Conservation (phyloP, 2,113 vertebrate genomes). For the Cryptomyrus ogoouensis region DNA sequence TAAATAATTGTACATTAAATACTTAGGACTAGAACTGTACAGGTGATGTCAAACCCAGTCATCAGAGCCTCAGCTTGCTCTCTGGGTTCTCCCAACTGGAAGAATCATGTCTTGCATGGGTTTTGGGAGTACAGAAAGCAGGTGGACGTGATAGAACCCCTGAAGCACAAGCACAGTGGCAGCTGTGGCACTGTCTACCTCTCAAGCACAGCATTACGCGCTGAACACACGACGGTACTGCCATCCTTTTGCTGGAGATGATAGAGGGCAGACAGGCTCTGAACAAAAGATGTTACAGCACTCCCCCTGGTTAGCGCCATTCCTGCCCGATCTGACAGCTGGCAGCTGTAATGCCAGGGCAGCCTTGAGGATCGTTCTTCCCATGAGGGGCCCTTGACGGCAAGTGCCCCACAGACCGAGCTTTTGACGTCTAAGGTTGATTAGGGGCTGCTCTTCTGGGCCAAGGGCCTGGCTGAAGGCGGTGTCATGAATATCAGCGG, state of each 20-base stretch:
- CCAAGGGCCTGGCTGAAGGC: background rate
- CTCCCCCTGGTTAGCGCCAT: constrained; percentile 18
- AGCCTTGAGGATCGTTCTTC: background rate
- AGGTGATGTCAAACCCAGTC: constrained; percentile 58
- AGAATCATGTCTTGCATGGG: constrained; percentile 29
- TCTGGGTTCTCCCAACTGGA: constrained; percentile 43
- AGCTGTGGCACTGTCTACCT: background rate
- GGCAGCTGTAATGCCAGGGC: background rate
- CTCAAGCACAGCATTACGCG: background rate
- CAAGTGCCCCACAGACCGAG: background rate
- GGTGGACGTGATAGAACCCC: background rate
- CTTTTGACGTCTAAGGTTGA: background rate
- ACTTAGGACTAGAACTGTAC: constrained; percentile 68
- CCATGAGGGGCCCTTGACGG: background rate
- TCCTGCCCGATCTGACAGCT: background rate
- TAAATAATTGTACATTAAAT: constrained; percentile 54
- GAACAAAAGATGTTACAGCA: constrained; percentile 47
- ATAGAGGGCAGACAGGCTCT: constrained; percentile 21
- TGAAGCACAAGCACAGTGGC: background rate
- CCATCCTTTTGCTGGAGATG: background rate
- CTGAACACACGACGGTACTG: background rate
- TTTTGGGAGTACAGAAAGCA: constrained; percentile 6
- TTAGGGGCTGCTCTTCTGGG: background rate
- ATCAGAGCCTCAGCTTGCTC: constrained; percentile 40
- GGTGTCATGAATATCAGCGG: background rate